Evolutionary conservation across 1,140 invertebrate genomes (phyloP).

Genomic region (Nomia melanderi): DNA sequence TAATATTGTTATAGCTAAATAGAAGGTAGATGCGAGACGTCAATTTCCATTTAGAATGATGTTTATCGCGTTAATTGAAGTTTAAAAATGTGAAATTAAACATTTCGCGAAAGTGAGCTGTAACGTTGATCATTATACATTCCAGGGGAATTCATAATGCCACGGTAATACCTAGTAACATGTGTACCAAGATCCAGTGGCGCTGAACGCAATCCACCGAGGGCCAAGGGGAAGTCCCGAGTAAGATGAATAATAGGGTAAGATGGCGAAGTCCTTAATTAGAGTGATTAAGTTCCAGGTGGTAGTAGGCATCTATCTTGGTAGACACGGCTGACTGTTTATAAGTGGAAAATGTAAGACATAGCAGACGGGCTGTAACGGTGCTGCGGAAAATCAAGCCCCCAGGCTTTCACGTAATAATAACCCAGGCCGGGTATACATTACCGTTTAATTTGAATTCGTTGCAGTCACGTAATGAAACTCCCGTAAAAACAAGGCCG

Average conservation of each 20-base stretch:
- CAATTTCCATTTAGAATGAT: too few species aligned
- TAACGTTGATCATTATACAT: background rate
- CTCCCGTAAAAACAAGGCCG: slow-evolving; percentile 13
- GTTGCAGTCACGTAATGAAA: slow-evolving; percentile 23
- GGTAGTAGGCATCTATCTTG: slow-evolving; percentile 42
- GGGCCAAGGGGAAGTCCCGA: slow-evolving; percentile 15
- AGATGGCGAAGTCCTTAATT: slow-evolving; percentile 53
- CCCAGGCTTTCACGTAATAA: slow-evolving; percentile 5
- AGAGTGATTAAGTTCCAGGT: slow-evolving; percentile 49
- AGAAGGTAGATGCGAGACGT: too few species aligned
- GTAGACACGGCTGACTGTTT: slow-evolving; percentile 31
- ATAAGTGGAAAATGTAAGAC: slow-evolving; percentile 31
- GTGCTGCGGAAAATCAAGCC: slow-evolving; percentile 18
- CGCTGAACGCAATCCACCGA: slow-evolving; percentile 18
- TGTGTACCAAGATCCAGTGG: slow-evolving; percentile 25
- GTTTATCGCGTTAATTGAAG: too few species aligned
- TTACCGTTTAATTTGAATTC: slow-evolving; percentile 12
- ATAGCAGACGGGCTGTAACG: background rate
- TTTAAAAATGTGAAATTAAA: too few species aligned
- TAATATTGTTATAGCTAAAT: too few species aligned
- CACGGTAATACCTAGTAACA: slow-evolving; percentile 7
- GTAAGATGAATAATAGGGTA: slow-evolving; percentile 39
- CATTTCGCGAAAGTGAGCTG: too few species aligned
- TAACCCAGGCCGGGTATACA: background rate
- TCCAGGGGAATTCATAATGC: background rate